These are phyloP conservation scores for Chiloscyllium plagiosum DNA, from an alignment of 2,113 vertebrate species.

Conservation along the genomic window DNA sequence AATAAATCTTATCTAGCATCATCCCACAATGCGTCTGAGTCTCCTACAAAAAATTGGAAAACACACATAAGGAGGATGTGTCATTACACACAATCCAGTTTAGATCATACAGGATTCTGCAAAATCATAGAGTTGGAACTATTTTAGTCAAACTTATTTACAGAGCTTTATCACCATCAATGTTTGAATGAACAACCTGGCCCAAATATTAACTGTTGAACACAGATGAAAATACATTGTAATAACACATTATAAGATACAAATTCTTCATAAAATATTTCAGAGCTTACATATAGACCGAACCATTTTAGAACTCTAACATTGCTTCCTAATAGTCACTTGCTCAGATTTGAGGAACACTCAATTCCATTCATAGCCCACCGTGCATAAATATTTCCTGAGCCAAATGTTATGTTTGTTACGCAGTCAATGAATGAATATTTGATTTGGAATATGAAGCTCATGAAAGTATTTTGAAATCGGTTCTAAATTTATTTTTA, in stretches of 20 bases:
- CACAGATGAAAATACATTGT: neutral
- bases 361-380: constrained; percentile 22
- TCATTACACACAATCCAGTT: neutral
- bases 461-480: neutral
- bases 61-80: neutral
- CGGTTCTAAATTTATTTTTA: constrained; percentile 18
- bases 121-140: neutral
- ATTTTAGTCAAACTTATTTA: neutral
- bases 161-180: neutral
- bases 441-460: constrained; percentile 8
- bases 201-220: neutral
- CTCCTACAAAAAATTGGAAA: neutral
- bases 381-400: constrained; percentile 8
- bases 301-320: neutral
- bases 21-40: neutral
- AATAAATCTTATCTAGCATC: neutral
- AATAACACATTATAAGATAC: neutral
- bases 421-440: neutral
- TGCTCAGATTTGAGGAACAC: constrained; percentile 2
- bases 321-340: constrained; percentile 17
- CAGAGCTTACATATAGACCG: neutral
- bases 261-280: neutral
- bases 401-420: constrained; percentile 5
- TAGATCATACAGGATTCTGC: neutral
- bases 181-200: neutral